Percentiles rank a stretch among this genome's conserved stretches.
phyloP scores from a whole-genome alignment of 2,797 vertebrate genomes.

The Okamejei kenojei region DNA sequence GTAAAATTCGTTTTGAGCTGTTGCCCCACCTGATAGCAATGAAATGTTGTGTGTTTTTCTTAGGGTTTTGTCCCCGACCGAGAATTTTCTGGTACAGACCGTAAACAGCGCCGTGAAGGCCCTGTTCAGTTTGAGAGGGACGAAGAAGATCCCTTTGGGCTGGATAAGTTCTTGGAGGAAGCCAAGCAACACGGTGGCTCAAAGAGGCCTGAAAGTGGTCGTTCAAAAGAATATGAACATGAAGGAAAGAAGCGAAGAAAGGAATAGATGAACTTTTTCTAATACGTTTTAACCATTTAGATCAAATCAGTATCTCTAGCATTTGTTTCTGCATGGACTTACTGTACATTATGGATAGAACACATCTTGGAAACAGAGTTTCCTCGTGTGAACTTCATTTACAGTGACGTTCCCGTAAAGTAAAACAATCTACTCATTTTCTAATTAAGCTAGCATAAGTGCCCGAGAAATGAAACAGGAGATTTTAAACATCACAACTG shows the following conservation, averaged over 20 bases:
- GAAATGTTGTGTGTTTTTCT: background rate
- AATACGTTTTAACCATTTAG: background rate
- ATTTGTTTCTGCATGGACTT: constrained; percentile 21
- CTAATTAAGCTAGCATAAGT: background rate
- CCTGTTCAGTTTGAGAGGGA: constrained; percentile 83
- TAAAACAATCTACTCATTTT: constrained; percentile 9
- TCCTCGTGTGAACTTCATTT: background rate
- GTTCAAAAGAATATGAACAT: constrained; percentile 91
- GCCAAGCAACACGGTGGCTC: constrained; percentile 95
- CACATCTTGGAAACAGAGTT: background rate
- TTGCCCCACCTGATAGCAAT: background rate
- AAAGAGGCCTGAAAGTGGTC: constrained; percentile 81
- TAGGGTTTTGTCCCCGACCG: constrained; percentile 84
- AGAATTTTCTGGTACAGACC: constrained; percentile 86
- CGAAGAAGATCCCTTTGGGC: constrained; percentile 89
- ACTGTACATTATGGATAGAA: background rate
- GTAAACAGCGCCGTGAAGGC: constrained; percentile 77
- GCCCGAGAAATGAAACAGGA: background rate
- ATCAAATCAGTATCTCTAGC: background rate
- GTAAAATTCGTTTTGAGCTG: background rate
- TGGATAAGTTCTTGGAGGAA: constrained; percentile 98
- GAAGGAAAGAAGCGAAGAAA: constrained; percentile 93
- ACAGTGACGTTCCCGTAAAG: constrained; percentile 17
- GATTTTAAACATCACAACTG: background rate
- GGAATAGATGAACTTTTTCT: constrained; percentile 62